phyloP scores from a whole-genome alignment of 2,113 vertebrate genomes.

The Cervus canadensis region DNA sequence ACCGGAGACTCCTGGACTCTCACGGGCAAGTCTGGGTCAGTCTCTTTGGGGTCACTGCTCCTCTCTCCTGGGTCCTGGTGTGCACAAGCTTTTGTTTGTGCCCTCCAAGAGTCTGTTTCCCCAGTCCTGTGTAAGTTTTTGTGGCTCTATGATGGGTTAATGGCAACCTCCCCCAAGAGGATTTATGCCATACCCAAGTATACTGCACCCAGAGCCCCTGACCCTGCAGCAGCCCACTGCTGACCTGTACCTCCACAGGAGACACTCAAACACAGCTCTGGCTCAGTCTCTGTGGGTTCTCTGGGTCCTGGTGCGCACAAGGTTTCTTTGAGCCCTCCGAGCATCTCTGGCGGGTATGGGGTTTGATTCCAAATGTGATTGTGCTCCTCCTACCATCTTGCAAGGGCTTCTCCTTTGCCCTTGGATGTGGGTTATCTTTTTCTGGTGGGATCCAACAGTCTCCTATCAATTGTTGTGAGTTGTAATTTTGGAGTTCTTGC shows the following conservation, averaged over 20 bases:
- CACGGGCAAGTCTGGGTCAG: neutral
- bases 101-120: neutral
- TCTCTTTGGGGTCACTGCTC: neutral
- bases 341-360: accelerated
- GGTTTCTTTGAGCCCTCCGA: neutral
- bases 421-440: neutral
- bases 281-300: neutral
- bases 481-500: neutral
- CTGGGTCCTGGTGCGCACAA: neutral
- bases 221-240: neutral
- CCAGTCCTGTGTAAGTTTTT: neutral
- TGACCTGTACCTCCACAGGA: neutral
- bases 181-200: neutral
- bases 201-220: neutral
- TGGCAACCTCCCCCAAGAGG: accelerated
- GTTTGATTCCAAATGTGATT: neutral
- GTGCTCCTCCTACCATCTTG: neutral
- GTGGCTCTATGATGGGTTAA: neutral
- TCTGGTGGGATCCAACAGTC: neutral
- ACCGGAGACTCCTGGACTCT: neutral
- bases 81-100: neutral
- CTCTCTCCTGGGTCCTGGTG: neutral
- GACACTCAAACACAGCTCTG: neutral
- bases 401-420: neutral
- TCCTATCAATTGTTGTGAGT: neutral